Evolutionary conservation across 2,113 vertebrate genomes (phyloP).

Genomic region (Percopsis transmontana): DNA sequence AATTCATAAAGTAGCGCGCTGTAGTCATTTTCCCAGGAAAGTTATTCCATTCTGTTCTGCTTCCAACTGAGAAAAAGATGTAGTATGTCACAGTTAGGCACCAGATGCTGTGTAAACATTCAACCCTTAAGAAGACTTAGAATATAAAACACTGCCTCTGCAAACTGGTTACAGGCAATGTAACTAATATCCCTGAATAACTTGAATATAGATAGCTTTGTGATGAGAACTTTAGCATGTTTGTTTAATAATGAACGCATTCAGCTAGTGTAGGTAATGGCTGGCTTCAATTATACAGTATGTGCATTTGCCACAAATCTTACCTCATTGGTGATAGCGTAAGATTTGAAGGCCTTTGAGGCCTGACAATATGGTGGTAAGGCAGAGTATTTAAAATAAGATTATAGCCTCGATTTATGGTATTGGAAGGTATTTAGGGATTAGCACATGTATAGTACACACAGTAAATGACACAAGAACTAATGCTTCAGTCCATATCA

Average conservation of each 20-base stretch:
- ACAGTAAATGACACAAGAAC: conserved; percentile 2
- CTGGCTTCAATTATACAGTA: neutral
- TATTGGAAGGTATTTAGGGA: neutral
- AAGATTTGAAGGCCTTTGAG: too few relatives aligned
- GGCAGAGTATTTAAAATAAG: too few relatives aligned
- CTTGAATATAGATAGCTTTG: neutral
- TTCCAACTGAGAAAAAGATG: conserved; percentile 62
- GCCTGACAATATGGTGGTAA: too few relatives aligned
- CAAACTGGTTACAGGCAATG: neutral
- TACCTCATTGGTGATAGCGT: too few relatives aligned
- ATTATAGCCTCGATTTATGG: neutral
- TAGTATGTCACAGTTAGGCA: conserved; percentile 75
- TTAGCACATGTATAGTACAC: neutral
- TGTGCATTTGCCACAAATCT: neutral
- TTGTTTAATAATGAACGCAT: neutral
- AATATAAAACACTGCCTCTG: neutral
- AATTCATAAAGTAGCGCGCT: neutral
- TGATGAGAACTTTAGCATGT: too few relatives aligned
- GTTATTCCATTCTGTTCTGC: conserved; percentile 18
- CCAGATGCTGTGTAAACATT: conserved; percentile 77
- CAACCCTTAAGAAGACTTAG: conserved; percentile 35
- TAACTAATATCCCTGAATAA: neutral
- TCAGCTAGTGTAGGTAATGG: neutral
- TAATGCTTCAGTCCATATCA: conserved; percentile 27
- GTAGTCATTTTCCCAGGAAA: conserved; percentile 10